Evolutionary conservation across 2,113 vertebrate species (phyloP), one percentile per base, ranked within the genome.

Genomic region (Psilopogon haemacephalus): DNA sequence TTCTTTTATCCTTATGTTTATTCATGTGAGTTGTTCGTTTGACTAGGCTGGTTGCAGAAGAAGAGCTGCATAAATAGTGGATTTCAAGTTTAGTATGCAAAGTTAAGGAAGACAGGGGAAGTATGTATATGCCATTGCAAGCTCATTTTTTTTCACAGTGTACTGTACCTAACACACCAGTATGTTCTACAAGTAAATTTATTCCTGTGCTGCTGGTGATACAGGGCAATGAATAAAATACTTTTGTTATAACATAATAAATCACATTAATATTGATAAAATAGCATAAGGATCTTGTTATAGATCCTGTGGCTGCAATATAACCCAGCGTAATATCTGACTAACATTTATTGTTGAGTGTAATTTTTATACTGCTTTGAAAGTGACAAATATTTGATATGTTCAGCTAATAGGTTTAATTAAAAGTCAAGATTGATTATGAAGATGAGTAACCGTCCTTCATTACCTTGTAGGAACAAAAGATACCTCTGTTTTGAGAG

Each of bases 401-500:
- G 68, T 91, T 94, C 91, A 65, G 80, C 79, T 95, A 96, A 95
- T 95, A 94, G 74, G 38, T 74, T 95, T 96, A 96, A 96, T 96
- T 97, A 95, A 96, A 96, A 95, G 94, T 91, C 91, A 86, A 77
- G 90, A 88, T 96, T 95, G 88, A 87, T 95, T 96, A 84, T 88
- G 70, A 88, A 94, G 91, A 91, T 91, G 89, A 95, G 73, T 94
- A 96, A 91, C 50, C 75, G 88, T 95, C 72, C 86, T 91, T 94
- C 86, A 65, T 90, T 94, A 90, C 77, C 68, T 96, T 82, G 74
- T 88, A 91, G 67, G 91, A 94, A 94, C 91, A 96, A 96, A 96
- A 91, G 83, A 77, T 82, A 84, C 62, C 72, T 83, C 65, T 9
- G 58, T 93, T 80, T 92, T 83, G 63, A 81, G 23, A 24, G 48